A percentile compares a stretch with the other conserved stretches of the same genome.
These are phyloP conservation scores for Pocillopora grandis DNA, from an alignment of 92 coral and sea anemone genomes.

Conservation along the genomic window DNA sequence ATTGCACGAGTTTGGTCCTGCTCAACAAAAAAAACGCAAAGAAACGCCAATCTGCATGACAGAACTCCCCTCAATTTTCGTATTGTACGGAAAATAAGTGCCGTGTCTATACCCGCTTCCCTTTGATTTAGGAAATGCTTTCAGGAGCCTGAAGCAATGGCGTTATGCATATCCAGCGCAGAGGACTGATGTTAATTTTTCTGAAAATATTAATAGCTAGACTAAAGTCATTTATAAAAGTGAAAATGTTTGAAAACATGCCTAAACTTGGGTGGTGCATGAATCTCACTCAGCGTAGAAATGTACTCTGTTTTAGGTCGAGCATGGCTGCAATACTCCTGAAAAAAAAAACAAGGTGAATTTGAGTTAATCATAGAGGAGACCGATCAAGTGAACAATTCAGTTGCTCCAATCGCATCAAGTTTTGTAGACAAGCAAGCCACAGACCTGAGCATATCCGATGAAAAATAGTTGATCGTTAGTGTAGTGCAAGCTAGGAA, in stretches of 20 bases:
- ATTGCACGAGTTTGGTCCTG: too few relatives aligned
- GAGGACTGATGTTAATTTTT: too few relatives aligned
- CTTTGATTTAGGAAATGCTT: too few relatives aligned
- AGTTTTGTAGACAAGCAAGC: background rate
- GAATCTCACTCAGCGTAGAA: constrained; percentile 91
- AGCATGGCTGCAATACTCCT: constrained; percentile 96
- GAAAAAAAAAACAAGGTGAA: background rate
- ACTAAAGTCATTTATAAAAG: background rate
- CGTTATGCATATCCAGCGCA: too few relatives aligned
- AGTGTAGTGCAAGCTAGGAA: constrained; percentile 81
- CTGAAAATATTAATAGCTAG: background rate
- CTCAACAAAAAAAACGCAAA: too few relatives aligned
- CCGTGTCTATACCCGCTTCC: too few relatives aligned
- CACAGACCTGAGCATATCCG: constrained; percentile 96
- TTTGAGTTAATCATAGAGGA: background rate
- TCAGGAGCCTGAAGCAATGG: too few relatives aligned
- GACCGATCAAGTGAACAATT: background rate
- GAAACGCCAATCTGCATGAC: too few relatives aligned
- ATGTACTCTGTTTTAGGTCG: constrained; percentile 94
- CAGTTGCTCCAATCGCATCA: background rate
- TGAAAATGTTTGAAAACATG: background rate
- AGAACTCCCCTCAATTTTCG: too few relatives aligned
- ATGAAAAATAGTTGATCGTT: constrained; percentile 95
- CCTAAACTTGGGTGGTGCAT: constrained; percentile 96
- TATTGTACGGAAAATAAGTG: too few relatives aligned